Evolutionary conservation across 2,797 vertebrate species (phyloP).

Genomic region (Eulemur albifrons): DNA sequence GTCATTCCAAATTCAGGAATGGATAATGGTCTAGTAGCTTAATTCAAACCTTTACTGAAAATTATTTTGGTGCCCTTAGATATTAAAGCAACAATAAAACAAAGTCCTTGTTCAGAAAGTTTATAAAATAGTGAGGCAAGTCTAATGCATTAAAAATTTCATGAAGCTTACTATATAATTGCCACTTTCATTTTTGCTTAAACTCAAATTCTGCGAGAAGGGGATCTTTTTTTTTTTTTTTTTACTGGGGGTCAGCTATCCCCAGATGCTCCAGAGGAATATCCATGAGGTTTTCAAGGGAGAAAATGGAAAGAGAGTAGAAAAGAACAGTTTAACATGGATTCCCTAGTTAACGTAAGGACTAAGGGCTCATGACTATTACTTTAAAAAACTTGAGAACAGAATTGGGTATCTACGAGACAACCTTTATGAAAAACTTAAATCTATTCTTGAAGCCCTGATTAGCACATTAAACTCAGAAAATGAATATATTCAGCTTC

Average conservation of each 20-base stretch:
- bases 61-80: neutral
- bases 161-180: neutral
- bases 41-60: neutral
- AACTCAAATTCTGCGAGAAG: neutral
- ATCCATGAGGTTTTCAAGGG: neutral
- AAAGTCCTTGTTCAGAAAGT: neutral
- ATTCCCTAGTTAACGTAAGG: neutral
- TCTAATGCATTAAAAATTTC: neutral
- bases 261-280: neutral
- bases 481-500: neutral
- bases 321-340: neutral
- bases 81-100: slow-evolving; percentile 13
- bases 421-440: neutral
- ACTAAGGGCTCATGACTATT: neutral
- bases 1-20: slow-evolving; percentile 29
- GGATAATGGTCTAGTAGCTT: neutral
- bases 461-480: neutral
- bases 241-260: neutral
- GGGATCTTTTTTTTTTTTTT: neutral
- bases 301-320: neutral
- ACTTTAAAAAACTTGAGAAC: neutral
- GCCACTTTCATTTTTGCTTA: neutral
- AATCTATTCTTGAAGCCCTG: neutral
- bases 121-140: neutral
- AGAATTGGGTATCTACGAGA: neutral